phyloP scores from a whole-genome alignment of 1,140 invertebrate species.

The Anoplophora glabripennis region DNA sequence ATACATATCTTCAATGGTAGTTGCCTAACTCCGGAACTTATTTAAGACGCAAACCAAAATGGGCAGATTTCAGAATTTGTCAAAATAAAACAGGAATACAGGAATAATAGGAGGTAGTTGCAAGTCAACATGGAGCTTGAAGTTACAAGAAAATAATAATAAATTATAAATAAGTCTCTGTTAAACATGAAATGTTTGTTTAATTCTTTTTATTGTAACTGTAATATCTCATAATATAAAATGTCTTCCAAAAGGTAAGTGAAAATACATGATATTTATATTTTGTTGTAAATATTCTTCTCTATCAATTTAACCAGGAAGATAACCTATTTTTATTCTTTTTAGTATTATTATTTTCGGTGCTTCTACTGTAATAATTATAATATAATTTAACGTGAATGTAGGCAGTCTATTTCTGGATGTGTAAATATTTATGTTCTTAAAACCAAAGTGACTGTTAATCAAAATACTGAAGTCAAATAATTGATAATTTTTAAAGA shows the following conservation, averaged over 20 bases:
- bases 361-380: neutral
- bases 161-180: slow-evolving; percentile 22
- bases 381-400: slow-evolving; percentile 11
- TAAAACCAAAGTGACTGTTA: too few species aligned
- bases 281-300: slow-evolving; percentile 5
- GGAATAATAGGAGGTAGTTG: slow-evolving; percentile 5
- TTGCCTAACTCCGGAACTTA: too few species aligned
- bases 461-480: too few species aligned
- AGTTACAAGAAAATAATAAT: slow-evolving; percentile 26
- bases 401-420: too few species aligned
- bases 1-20: too few species aligned
- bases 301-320: neutral
- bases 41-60: neutral
- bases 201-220: slow-evolving; percentile 23
- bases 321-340: slow-evolving; percentile 15
- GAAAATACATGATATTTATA: slow-evolving; percentile 4
- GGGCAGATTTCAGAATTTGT: neutral
- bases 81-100: neutral
- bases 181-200: slow-evolving; percentile 35
- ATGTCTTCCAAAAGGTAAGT: slow-evolving; percentile 44
- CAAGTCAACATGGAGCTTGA: slow-evolving; percentile 32
- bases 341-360: neutral
- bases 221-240: slow-evolving; percentile 27
- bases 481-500: too few species aligned
- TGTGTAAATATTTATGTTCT: too few species aligned